A percentile compares a stretch with the other conserved stretches of the same genome.
These are phyloP conservation scores for Patella depressa DNA, from an alignment of 2,888 invertebrate genomes.

Conservation along the genomic window DNA sequence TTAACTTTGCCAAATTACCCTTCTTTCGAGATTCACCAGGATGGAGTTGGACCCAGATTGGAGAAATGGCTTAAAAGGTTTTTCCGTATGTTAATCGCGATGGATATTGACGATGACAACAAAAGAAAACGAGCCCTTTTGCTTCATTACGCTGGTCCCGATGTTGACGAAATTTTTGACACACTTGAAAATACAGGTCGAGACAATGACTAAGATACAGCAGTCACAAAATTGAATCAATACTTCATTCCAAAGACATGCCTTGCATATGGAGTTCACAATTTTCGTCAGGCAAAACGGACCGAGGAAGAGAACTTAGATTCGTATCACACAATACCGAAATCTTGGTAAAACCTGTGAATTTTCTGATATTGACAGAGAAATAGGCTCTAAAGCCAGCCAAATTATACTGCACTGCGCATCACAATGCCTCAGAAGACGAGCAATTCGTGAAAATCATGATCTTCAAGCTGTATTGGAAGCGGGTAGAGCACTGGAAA, in stretches of 20 bases:
- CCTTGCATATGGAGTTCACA: constrained; percentile 22
- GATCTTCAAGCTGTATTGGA: constrained; percentile 12
- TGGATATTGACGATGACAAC: neutral
- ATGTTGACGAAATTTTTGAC: constrained; percentile 25
- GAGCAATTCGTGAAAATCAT: neutral
- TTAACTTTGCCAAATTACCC: constrained; percentile 2
- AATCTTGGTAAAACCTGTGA: constrained; percentile 26
- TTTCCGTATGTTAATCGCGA: neutral
- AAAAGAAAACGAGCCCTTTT: constrained; percentile 24
- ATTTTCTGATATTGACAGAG: constrained; percentile 29
- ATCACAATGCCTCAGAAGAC: neutral
- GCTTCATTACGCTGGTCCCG: constrained; percentile 23
- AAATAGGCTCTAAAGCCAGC: constrained; percentile 21
- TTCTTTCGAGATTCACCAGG: neutral
- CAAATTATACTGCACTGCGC: constrained; percentile 21
- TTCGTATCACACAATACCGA: no score
- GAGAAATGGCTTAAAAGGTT: constrained; percentile 16
- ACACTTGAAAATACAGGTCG: constrained; percentile 27
- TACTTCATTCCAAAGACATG: constrained; percentile 34
- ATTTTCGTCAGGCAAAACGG: constrained; percentile 19
- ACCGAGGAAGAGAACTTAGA: constrained; percentile 15
- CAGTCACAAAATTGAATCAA: constrained; percentile 15
- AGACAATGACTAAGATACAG: constrained; percentile 23
- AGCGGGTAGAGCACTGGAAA: constrained; percentile 20
- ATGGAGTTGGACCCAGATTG: constrained; percentile 11